Percentiles rank a stretch among this genome's conserved stretches.
Evolutionary conservation across 2,113 vertebrate genomes (phyloP).

Genomic region (Urocynchramus pylzowi): DNA sequence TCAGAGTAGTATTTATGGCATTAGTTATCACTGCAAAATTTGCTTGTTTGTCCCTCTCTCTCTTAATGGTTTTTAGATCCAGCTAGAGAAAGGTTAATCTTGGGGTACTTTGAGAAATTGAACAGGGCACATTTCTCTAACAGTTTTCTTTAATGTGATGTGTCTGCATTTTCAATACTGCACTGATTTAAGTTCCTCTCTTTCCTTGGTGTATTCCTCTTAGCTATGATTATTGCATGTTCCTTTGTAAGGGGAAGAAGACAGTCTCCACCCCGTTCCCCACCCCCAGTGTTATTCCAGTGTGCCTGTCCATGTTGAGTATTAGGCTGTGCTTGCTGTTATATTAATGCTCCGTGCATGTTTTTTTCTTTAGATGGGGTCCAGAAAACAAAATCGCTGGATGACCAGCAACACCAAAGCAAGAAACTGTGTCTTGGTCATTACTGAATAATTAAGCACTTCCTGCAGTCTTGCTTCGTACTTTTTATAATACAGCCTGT

Average conservation of each 20-base stretch:
- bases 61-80: background rate
- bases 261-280: background rate
- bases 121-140: background rate
- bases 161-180: background rate
- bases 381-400: conserved; percentile 19
- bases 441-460: conserved; percentile 9
- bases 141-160: background rate
- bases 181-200: background rate
- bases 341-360: background rate
- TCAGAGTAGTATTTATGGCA: background rate
- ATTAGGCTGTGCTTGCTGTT: background rate
- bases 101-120: background rate
- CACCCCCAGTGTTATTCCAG: background rate
- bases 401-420: conserved; percentile 67
- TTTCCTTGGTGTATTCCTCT: background rate
- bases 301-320: background rate
- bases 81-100: background rate
- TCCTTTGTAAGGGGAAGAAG: background rate
- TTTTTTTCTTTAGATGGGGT: conserved; percentile 63
- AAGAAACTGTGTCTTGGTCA: conserved; percentile 73
- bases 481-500: conserved; percentile 55
- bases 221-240: background rate
- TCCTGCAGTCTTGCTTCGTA: background rate
- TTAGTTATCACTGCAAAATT: background rate
- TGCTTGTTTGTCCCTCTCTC: background rate